These are phyloP conservation scores for Volucella inflata DNA, from an alignment of 2,888 invertebrate genomes.

Conservation along the genomic window DNA sequence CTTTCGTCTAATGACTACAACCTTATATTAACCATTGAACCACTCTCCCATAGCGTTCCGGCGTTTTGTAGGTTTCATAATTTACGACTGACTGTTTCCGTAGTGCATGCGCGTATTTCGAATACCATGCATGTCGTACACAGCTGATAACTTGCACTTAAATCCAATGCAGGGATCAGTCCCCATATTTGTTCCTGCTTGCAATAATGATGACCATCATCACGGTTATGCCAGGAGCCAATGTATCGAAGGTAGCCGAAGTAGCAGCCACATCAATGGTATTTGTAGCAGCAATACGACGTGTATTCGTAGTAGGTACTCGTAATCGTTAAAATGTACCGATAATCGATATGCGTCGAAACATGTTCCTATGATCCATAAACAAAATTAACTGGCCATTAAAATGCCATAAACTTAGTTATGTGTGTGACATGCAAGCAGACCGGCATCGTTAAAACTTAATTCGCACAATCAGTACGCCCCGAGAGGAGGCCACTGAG, in stretches of 20 bases:
- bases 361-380: constrained; percentile 82
- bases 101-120: constrained; percentile 19
- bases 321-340: constrained; percentile 80
- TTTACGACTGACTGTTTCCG: constrained; percentile 38
- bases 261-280: constrained; percentile 70
- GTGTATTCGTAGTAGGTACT: constrained; percentile 32
- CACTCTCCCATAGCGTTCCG: no score
- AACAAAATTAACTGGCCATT: constrained; percentile 84
- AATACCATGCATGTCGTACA: constrained; percentile 39
- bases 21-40: not conserved
- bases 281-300: constrained; percentile 33
- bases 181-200: constrained; percentile 62
- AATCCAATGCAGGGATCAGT: constrained; percentile 48
- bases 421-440: constrained; percentile 77
- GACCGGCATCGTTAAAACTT: constrained; percentile 76
- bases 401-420: constrained; percentile 84
- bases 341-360: constrained; percentile 80
- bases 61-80: constrained; percentile 4
- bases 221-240: constrained; percentile 42
- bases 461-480: constrained; percentile 75
- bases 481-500: constrained; percentile 46
- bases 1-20: not conserved
- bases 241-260: constrained; percentile 75
- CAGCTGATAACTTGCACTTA: constrained; percentile 53
- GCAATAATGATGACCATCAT: constrained; percentile 58